These are phyloP conservation scores for Eristalis tenax DNA, from an alignment of 2,888 invertebrate genomes.

Conservation along the genomic window DNA sequence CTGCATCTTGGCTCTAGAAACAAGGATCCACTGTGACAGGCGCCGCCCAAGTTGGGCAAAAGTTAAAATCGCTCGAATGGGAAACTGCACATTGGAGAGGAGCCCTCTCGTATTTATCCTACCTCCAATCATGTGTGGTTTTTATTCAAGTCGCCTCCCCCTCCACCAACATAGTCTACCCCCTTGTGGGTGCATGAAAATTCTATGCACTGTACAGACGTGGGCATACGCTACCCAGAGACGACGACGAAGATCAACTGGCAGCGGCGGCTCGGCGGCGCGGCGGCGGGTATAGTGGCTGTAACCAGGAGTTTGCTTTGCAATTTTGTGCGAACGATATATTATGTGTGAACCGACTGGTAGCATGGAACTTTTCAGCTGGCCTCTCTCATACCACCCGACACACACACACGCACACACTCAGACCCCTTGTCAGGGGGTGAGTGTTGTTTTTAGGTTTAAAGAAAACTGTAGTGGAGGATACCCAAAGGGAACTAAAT, in stretches of 20 bases:
- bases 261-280: no score
- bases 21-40: slow-evolving; percentile 6
- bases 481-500: slow-evolving; percentile 3
- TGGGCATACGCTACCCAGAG: neutral
- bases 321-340: slow-evolving; percentile 17
- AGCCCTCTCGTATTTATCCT: slow-evolving; percentile 14
- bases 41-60: slow-evolving; percentile 10
- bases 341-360: slow-evolving; percentile 1
- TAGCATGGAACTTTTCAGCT: neutral
- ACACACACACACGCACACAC: neutral
- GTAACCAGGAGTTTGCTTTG: slow-evolving; percentile 2
- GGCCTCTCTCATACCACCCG: neutral
- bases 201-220: neutral
- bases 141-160: neutral
- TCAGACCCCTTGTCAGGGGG: neutral
- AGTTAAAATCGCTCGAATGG: neutral
- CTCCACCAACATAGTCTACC: no score
- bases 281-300: neutral
- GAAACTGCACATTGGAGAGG: slow-evolving; percentile 2
- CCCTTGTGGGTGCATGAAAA: neutral
- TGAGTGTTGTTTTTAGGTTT: slow-evolving; percentile 5
- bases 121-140: slow-evolving; percentile 25
- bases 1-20: neutral
- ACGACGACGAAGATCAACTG: slow-evolving; percentile 2
- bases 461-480: slow-evolving; percentile 1